Evolutionary conservation across 2,113 vertebrate species (phyloP), one percentile per base, ranked within the genome.

Genomic region (Cavia porcellus): DNA sequence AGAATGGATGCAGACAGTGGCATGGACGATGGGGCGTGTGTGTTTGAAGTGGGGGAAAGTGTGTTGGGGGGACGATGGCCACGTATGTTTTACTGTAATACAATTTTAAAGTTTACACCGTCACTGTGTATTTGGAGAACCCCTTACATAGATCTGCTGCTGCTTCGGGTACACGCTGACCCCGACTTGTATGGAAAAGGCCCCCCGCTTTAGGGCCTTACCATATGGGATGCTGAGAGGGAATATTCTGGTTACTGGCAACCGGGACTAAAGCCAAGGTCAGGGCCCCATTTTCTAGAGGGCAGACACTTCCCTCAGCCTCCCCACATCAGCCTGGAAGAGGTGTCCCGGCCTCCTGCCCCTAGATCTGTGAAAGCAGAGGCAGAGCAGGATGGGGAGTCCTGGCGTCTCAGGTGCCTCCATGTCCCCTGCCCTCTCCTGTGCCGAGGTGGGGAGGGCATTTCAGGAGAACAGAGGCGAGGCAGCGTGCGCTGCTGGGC

Each of bases 101-200:
- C 12, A 45, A 28, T 8, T 79, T 77, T 52, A 80, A 50, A 80
- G 30, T 50, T 17, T 80, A 35, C 17, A 28, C 14, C 52, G 30
- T 19, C 28, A 30, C 45, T 5, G 15, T 32, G 30, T 35, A 52
- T 80, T 80, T 77, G 35, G 15, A 80, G 32, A 8, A 52, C 30
- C 77, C 25, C 25, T 25, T 45, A 11, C 5, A 22, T 74, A 74
- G 11, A 19, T 74, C 38, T 20, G 87, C 42, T 42, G 9, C 30
- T 7, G 25, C 4, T 42, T 50, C 38, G 1, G 5, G 35, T 2
- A 1, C 0, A 12, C 4, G 14, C 0, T 3, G 47, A 13, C 11
- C 64, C 25, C 90, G 1, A 10, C 42, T 7, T 0, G 2, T 1
- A 11, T 24, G 11, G 64, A 50, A 32, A 94, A 79, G 32, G 38